A percentile compares a stretch with the other conserved stretches of the same genome.
These are phyloP conservation scores for Macroglossus sobrinus DNA, from an alignment of 2,113 vertebrate species.

Conservation along the genomic window DNA sequence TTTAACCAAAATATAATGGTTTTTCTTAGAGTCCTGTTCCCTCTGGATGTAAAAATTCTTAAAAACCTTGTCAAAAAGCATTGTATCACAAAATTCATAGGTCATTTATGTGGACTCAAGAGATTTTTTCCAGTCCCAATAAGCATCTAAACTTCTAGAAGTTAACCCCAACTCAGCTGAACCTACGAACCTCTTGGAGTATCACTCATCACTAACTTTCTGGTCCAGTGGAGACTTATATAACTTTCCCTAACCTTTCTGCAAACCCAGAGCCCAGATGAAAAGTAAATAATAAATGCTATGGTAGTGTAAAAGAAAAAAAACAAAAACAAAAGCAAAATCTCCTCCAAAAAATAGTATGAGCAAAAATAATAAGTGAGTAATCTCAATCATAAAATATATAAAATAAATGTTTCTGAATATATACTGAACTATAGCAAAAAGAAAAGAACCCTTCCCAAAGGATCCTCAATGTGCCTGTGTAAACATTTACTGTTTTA, in stretches of 20 bases:
- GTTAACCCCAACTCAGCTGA: not conserved
- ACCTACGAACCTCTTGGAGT: conserved; percentile 10
- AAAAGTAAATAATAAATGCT: not conserved
- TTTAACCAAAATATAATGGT: not conserved
- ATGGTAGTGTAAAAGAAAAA: not conserved
- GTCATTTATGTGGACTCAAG: not conserved
- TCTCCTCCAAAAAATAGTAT: not conserved
- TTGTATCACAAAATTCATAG: not conserved
- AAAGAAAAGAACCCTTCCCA: not conserved
- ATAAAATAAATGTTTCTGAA: not conserved
- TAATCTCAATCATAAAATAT: not conserved
- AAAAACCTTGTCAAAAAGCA: not conserved
- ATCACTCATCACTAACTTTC: conserved; percentile 49
- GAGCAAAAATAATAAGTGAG: not conserved
- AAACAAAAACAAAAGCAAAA: not conserved
- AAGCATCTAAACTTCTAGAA: not conserved
- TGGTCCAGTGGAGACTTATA: conserved; percentile 26
- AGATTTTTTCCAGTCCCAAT: not conserved
- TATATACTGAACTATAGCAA: not conserved
- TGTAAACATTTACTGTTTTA: fast-evolving
- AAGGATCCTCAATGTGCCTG: not conserved
- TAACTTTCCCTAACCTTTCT: not conserved
- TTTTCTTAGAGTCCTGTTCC: not conserved
- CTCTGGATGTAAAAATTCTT: not conserved
- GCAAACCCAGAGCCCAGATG: not conserved